Base-by-base conservation (phyloP, 2,113 vertebrate genomes). In the Limanda limanda region DNA sequence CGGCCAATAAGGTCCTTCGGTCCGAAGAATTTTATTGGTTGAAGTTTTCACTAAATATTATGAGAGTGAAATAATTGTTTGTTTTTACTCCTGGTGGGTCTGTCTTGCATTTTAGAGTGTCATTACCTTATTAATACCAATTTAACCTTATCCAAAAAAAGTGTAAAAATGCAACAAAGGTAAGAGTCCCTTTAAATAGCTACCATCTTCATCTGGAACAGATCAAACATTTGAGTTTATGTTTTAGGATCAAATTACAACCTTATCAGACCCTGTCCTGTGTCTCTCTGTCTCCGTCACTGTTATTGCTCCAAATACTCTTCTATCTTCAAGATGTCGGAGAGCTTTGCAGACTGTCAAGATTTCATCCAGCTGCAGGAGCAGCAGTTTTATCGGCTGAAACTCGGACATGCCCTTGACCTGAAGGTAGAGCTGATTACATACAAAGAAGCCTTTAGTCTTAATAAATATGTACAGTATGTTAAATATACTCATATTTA, bases 321-420 rank as follows among this genome's bases (percentile, higher is more conserved):
- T 55, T 48, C 4, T 80, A 18, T 72, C 27, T 82, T n/a, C 75
- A 20, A 97, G 96, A 95, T 96, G 68, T 94, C 92, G 13, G 84
- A 95, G 89, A 94, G 94, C 74, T 95, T 98, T 88, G 91, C 95
- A 64, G 95, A 96, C 86, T 96, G 95, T 82, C 96, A 95, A 84
- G 92, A 95, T 73, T 93, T 95, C 72, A 93, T 96, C 85, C 96
- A 97, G 78, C 91, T 90, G 56, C 95, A 95, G 77, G 93, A 97
- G 2, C 96, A 98, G 83, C 94, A 96, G 40, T 92, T 92, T 1
- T 89, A 93, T 74, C 88, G 85, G 23, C 90, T 96, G 47, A 96
- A 96, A 71, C 93, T 97, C 62, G 95, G 95, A 13, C 96, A 96
- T 40, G 87, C 94, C 24, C 84, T 97, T 80, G 93, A 96, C 79